These are phyloP conservation scores for Tamandua tetradactyla DNA, from an alignment of 2,797 vertebrate species.

Conservation along the genomic window DNA sequence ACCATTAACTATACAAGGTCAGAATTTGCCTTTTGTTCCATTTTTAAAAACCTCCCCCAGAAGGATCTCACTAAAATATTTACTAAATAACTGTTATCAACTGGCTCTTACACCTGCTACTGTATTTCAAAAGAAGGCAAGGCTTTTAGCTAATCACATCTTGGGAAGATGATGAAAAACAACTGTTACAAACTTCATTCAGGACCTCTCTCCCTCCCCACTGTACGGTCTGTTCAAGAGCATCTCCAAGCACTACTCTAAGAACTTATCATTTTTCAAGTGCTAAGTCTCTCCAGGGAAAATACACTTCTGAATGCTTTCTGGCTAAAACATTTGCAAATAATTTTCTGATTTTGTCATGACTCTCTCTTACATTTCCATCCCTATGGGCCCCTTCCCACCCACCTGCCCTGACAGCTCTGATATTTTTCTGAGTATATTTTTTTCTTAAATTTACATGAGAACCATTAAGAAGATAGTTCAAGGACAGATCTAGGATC, in stretches of 20 bases:
- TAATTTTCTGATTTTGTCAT: background rate
- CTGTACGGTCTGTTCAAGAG: background rate
- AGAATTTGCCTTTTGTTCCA: background rate
- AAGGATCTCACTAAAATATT: background rate
- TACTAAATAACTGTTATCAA: background rate
- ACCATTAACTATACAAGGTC: constrained; percentile 9
- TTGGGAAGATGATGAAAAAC: background rate
- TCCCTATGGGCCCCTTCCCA: background rate
- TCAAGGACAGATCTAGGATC: background rate
- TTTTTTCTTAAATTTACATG: background rate
- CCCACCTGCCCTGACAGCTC: background rate
- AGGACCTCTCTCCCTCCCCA: background rate
- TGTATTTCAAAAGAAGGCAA: constrained; percentile 30
- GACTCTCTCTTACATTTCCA: background rate
- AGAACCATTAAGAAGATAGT: background rate
- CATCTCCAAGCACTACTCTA: background rate
- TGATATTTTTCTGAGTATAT: background rate
- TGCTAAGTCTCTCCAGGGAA: background rate
- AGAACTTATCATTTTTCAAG: background rate
- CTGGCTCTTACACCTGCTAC: background rate
- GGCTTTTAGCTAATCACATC: background rate
- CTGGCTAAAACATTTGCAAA: background rate
- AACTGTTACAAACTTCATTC: background rate
- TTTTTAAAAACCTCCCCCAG: background rate
- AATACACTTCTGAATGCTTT: background rate